Evolutionary conservation across 2,797 vertebrate species (phyloP), one percentile per base, ranked within the genome.

Genomic region (Novumbra hubbsi): DNA sequence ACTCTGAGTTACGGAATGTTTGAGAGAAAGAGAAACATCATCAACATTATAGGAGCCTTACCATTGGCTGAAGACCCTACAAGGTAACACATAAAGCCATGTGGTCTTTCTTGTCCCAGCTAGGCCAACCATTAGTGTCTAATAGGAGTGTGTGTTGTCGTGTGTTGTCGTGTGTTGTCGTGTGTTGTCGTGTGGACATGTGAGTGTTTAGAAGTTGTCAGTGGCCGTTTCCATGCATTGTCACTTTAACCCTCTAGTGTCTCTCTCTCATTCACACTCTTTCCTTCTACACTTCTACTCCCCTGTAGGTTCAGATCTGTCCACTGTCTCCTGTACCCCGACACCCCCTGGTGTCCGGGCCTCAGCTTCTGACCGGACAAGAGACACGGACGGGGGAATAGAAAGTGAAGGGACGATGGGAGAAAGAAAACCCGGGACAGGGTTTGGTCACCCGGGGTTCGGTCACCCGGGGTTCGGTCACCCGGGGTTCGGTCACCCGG

Each of bases 301-400:
- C 82, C 73, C 76, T n/a, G 0, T 86, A 98, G 97, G 85, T 98
- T 98, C 85, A 95, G 94, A 91, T 96, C 96, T 66, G 84, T 98
- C 76, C 97, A 99, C 84, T 99, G 96, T 91, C 92, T 95, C 68
- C 89, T 98, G 85, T 96, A 97, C 82, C 96, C 96, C 45, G 94
- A 96, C 83, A 97, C 96, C 9, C 85, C 90, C 21, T 98, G 96
- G 97, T 99, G 97, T 84, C 94, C 93, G 15, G 27, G 73, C 72
- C 76, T 73, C 62, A 52, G 81, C 74, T 79, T 38, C 63, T 77
- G 15, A 16, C 64, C 71, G 75, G 83, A 81, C 74, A 50, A 32
- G 75, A 64, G 11, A 70, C 63, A 66, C 77, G 28, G 21, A 57
- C 52, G 65, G 12, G 65, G 50, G 28, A 63, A 30, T 30, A 1